Evolutionary conservation across 2,888 invertebrate genomes (phyloP).

Genomic region (Automeris io): DNA sequence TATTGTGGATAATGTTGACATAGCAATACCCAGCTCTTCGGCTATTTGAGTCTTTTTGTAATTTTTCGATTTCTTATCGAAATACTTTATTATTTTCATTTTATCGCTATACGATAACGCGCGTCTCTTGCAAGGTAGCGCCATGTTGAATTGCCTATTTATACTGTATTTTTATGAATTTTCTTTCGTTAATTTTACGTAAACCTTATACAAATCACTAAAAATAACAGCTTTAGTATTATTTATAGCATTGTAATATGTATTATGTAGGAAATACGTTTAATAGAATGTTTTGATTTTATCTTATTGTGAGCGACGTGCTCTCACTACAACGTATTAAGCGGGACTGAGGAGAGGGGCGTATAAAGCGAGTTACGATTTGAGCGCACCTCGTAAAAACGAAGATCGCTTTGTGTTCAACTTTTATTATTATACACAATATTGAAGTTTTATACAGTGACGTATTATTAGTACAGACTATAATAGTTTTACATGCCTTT

Average conservation of each 20-base stretch:
- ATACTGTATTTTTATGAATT: neutral
- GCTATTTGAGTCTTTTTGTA: conserved; percentile 9
- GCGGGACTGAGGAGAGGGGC: conserved; percentile 8
- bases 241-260: too few relatives aligned
- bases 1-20: conserved; percentile 7
- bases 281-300: too few relatives aligned
- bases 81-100: conserved; percentile 9
- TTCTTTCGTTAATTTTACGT: neutral
- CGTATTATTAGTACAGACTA: too few relatives aligned
- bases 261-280: too few relatives aligned
- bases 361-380: conserved; percentile 3
- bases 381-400: neutral
- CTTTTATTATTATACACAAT: too few relatives aligned
- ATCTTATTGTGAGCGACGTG: neutral
- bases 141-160: conserved; percentile 1
- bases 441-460: neutral
- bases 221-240: neutral
- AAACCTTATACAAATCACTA: neutral
- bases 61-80: conserved; percentile 8
- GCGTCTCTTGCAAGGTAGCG: conserved; percentile 4
- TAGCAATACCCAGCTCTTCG: conserved; percentile 6
- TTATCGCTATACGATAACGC: conserved; percentile 5
- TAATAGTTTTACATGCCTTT: too few relatives aligned
- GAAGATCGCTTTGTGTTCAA: too few relatives aligned
- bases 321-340: conserved; percentile 7